Evolutionary conservation across 2,113 vertebrate genomes (phyloP).

Genomic region (Corythaixoides concolor): DNA sequence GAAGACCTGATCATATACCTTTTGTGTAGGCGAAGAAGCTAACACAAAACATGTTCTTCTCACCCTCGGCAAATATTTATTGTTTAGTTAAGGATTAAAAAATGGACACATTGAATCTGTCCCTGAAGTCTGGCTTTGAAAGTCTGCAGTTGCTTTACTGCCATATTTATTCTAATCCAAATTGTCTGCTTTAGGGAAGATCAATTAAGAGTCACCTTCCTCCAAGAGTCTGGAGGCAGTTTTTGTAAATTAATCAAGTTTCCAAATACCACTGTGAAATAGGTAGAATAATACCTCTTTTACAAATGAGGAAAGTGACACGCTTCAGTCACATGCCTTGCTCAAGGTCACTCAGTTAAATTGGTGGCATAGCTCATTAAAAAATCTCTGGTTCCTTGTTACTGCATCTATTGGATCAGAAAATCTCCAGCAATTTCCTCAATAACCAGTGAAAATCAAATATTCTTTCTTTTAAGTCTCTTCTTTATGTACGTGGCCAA

Average conservation of each 20-base stretch:
- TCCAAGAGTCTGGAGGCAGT: conserved; percentile 22
- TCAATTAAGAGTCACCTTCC: conserved; percentile 51
- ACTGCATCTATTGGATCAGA: not conserved
- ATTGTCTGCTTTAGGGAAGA: conserved; percentile 29
- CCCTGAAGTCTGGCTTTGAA: not conserved
- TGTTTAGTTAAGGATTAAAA: conserved; percentile 11
- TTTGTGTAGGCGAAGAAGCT: not conserved
- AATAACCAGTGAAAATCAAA: not conserved
- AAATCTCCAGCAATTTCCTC: not conserved
- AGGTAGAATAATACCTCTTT: not conserved
- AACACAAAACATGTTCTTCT: not conserved
- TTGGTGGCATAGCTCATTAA: not conserved
- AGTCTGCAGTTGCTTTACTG: not conserved
- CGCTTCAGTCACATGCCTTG: not conserved
- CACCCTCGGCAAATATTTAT: conserved; percentile 13
- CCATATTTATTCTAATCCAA: conserved; percentile 40
- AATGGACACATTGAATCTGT: not conserved
- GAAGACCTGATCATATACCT: not conserved
- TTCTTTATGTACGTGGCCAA: not conserved
- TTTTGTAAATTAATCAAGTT: conserved; percentile 46
- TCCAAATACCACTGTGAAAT: not conserved
- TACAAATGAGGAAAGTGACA: not conserved
- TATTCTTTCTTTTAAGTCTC: not conserved
- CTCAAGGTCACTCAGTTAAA: not conserved
- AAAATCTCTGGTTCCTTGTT: not conserved